A percentile compares a stretch with the other conserved stretches of the same genome.
Conservation (phyloP, 2,797 vertebrate species). For the Sebastes aleutianus region DNA sequence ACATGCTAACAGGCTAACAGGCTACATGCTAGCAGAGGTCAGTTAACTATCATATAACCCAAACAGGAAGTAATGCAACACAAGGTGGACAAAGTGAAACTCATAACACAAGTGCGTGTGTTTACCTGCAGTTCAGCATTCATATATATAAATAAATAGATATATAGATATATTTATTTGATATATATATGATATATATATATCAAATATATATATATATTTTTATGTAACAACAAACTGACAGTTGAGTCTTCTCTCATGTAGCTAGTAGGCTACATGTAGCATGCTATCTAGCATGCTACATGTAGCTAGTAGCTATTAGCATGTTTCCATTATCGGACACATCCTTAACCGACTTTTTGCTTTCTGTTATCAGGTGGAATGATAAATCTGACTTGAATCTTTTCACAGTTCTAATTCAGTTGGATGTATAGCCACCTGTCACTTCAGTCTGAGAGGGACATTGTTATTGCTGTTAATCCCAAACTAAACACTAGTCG, state of each 20-base stretch:
- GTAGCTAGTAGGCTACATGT: neutral
- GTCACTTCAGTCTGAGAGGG: neutral
- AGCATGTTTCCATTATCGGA: slow-evolving; percentile 15
- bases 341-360: neutral
- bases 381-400: neutral
- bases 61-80: neutral
- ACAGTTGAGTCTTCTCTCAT: neutral
- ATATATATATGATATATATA: no score
- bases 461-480: neutral
- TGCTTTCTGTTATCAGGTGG: accelerated
- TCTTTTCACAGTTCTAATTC: no score
- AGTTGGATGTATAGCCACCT: neutral
- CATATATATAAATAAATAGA: no score
- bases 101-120: no score
- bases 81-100: accelerated
- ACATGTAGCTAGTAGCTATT: neutral
- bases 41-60: neutral
- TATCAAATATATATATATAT: no score
- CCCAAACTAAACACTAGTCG: no score
- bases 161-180: no score
- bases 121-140: neutral
- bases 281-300: neutral
- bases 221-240: neutral
- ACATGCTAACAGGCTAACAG: slow-evolving; percentile 23
- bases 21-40: slow-evolving; percentile 67